Percentiles rank a stretch among this genome's conserved stretches.
Conservation (phyloP, 2,888 invertebrate genomes). For the Reticulitermes lucifugus region DNA sequence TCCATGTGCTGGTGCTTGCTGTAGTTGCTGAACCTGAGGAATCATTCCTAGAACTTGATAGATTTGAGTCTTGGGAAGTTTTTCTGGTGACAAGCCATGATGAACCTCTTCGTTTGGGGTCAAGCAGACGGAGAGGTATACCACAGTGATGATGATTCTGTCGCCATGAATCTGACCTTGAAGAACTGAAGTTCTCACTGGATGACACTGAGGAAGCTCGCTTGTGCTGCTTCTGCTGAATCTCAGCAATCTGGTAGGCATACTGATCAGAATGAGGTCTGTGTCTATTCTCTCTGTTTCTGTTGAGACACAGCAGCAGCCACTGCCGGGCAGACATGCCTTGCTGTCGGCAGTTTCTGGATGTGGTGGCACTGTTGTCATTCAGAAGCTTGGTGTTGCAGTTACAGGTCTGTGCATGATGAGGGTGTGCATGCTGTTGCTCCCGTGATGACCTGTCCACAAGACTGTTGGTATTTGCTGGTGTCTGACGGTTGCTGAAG, state of each 20-base stretch:
- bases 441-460: slow-evolving; percentile 84
- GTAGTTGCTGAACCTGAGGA: slow-evolving; percentile 91
- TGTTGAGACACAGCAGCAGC: slow-evolving; percentile 63
- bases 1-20: slow-evolving; percentile 90
- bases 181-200: slow-evolving; percentile 91
- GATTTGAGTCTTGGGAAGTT: slow-evolving; percentile 91
- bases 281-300: slow-evolving; percentile 61
- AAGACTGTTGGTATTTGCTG: slow-evolving; percentile 87
- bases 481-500: slow-evolving; percentile 89
- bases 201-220: slow-evolving; percentile 87
- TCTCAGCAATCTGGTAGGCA: slow-evolving; percentile 79
- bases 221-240: slow-evolving; percentile 80
- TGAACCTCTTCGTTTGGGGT: slow-evolving; percentile 83
- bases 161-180: slow-evolving; percentile 88
- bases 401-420: slow-evolving; percentile 65
- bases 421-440: slow-evolving; percentile 66
- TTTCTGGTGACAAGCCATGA: slow-evolving; percentile 93
- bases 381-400: slow-evolving; percentile 70
- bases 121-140: slow-evolving; percentile 78
- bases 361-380: slow-evolving; percentile 57
- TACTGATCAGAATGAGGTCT: slow-evolving; percentile 71
- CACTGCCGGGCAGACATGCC: slow-evolving; percentile 60
- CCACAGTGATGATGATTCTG: slow-evolving; percentile 79
- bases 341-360: slow-evolving; percentile 52
- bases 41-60: slow-evolving; percentile 91